phyloP scores from a whole-genome alignment of 2,888 invertebrate genomes.

The Xestia sexstrigata region DNA sequence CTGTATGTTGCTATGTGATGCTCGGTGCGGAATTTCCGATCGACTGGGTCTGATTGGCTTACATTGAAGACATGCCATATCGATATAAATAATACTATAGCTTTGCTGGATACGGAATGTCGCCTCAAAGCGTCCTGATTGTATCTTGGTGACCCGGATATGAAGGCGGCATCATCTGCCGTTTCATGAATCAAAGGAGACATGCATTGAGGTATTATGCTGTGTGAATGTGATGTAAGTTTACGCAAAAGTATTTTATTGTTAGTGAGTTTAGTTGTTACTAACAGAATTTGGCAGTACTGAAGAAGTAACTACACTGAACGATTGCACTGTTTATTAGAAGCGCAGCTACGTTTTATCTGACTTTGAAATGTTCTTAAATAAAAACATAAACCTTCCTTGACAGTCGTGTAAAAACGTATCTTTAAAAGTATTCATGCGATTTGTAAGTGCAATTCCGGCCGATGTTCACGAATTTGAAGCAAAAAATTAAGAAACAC shows the following conservation, averaged over 20 bases:
- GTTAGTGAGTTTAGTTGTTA: neutral
- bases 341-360: neutral
- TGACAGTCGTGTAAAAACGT: neutral
- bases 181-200: conserved; percentile 60
- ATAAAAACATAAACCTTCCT: neutral
- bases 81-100: conserved; percentile 40
- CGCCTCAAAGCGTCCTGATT: conserved; percentile 32
- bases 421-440: neutral
- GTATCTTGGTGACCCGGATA: conserved; percentile 74
- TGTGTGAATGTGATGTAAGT: conserved; percentile 46
- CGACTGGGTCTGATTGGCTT: conserved; percentile 41
- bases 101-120: conserved; percentile 34
- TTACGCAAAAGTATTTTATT: conserved; percentile 38
- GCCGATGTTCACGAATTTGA: neutral
- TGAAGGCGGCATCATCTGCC: conserved; percentile 62
- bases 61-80: conserved; percentile 32
- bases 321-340: neutral
- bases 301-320: neutral
- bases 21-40: conserved; percentile 53
- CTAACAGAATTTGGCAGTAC: neutral
- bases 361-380: conserved; percentile 12
- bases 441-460: conserved; percentile 9
- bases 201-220: conserved; percentile 53
- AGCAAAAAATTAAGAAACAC: neutral
- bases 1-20: conserved; percentile 42